Base-by-base conservation (phyloP, 2,888 invertebrate genomes). In the Hecatera dysodea region DNA sequence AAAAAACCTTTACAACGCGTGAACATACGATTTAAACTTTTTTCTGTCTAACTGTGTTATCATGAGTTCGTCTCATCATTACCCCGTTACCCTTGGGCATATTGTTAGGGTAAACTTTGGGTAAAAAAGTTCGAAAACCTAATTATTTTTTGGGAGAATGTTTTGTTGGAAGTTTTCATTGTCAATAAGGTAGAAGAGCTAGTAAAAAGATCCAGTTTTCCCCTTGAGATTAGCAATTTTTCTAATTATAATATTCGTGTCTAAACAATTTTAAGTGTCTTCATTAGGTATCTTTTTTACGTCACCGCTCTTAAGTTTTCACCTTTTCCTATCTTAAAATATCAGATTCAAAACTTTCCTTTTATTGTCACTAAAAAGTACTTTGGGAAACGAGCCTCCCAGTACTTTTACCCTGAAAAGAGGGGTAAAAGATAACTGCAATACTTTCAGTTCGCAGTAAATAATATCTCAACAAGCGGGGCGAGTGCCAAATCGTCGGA, bases 21-120 rank as follows among this genome's bases (percentile, higher is more conserved):
- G 71, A 78, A 78, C 81, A 77, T 73, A 80, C 78, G 75, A 82
- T 83, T 83, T 82, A 67, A 78, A 80, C 75, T 83, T 83, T 80
- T 83, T 81, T 68, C 48, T 64, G 72, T 44, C 52, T 77, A 81
- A 83, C 69, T 72, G 72, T 75, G 67, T 76, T 73, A 79, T 77
- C 69, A 83, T 73, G 77, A 73, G 60, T 64, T 73, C 53, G 29
- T 73, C 78, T 78, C 61, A 36, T 78, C 62, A 78, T 55, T 62
- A 73, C 62, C 48, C 61, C 39, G 73, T 74, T 73, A 73, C 78
- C 70, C 78, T 46, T 19, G 42, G 57, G 78, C 24, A 67, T 75
- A 73, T 56, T 53, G 36, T 63, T 46, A 72, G 36, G 62, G 62
- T 66, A 39, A 72, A 76, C 9, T 72, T 67, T 15, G 63, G 59